A percentile compares a stretch with the other conserved stretches of the same genome.
phyloP scores from a whole-genome alignment of 2,888 invertebrate genomes.

The Pyrgus malvae region DNA sequence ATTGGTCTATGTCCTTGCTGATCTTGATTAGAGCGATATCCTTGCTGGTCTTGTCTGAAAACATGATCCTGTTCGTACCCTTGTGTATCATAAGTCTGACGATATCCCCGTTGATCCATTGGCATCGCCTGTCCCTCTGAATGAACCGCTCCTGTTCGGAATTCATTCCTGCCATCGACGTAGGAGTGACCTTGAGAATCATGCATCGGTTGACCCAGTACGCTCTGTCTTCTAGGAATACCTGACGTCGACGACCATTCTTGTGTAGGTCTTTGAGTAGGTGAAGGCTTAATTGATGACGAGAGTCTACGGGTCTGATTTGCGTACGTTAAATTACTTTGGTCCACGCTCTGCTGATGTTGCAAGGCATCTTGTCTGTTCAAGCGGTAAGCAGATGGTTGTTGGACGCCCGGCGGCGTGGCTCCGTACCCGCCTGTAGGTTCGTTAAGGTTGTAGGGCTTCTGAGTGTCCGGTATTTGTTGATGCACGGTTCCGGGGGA shows the following conservation, averaged over 20 bases:
- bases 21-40: constrained; percentile 59
- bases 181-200: constrained; percentile 57
- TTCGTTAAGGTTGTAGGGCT: constrained; percentile 57
- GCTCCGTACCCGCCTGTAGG: constrained; percentile 52
- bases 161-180: constrained; percentile 59
- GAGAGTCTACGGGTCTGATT: constrained; percentile 66
- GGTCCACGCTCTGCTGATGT: constrained; percentile 61
- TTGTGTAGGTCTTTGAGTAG: constrained; percentile 59
- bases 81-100: constrained; percentile 65
- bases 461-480: constrained; percentile 57
- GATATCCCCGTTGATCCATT: constrained; percentile 56
- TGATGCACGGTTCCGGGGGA: constrained; percentile 43
- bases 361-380: constrained; percentile 57
- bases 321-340: constrained; percentile 58
- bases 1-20: constrained; percentile 53
- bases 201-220: constrained; percentile 63
- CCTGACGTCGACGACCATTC: constrained; percentile 62
- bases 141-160: constrained; percentile 66
- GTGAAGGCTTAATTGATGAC: constrained; percentile 52
- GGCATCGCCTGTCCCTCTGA: constrained; percentile 58
- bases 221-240: constrained; percentile 60
- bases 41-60: constrained; percentile 60
- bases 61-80: constrained; percentile 74
- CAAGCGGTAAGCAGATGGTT: constrained; percentile 49
- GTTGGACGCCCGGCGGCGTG: constrained; percentile 45